phyloP scores from a whole-genome alignment of 1,140 invertebrate genomes.

The Ceratina japonica region DNA sequence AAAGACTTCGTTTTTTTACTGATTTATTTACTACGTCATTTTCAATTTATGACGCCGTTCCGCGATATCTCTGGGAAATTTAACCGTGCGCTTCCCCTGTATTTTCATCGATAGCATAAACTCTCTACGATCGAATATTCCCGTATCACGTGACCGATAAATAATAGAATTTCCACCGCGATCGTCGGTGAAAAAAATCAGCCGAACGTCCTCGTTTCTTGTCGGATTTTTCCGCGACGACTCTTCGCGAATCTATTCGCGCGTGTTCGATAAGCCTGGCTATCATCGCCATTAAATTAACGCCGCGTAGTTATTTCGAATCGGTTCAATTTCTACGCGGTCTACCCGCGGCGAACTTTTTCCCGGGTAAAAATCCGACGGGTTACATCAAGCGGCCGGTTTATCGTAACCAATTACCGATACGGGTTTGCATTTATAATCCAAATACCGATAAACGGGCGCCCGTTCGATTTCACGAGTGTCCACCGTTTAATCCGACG shows the following conservation, averaged over 20 bases:
- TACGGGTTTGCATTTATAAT: conserved; percentile 40
- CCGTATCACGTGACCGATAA: not conserved
- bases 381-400: not conserved
- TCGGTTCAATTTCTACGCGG: not conserved
- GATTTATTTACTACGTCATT: too few species aligned
- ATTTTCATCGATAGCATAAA: not conserved
- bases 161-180: not conserved
- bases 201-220: not conserved
- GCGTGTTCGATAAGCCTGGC: conserved; percentile 1
- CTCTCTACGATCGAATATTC: not conserved
- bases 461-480: conserved; percentile 2
- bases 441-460: conserved; percentile 32
- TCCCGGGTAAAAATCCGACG: conserved; percentile 1
- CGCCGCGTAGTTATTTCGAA: conserved; percentile 31
- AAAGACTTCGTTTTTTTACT: too few species aligned
- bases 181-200: not conserved
- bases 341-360: not conserved
- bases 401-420: conserved; percentile 36
- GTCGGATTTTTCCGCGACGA: not conserved
- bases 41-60: too few species aligned
- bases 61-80: not conserved
- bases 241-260: not conserved
- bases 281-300: conserved; percentile 33
- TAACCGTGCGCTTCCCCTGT: not conserved
- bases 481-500: conserved; percentile 27